Evolutionary conservation across 2,888 invertebrate genomes (phyloP).

Genomic region (Malachius bipustulatus): DNA sequence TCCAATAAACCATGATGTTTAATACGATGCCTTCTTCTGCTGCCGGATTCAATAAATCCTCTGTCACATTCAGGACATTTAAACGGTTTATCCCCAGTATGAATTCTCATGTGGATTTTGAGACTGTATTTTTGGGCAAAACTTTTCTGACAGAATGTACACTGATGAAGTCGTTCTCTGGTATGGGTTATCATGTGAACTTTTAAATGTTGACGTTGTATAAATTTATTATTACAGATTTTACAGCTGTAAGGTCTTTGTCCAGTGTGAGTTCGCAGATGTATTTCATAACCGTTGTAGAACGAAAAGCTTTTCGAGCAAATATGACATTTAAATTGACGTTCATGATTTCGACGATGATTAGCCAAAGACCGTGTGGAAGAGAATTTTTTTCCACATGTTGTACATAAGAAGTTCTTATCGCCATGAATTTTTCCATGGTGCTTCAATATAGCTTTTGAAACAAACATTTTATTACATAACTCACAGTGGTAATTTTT

Average conservation of each 20-base stretch:
- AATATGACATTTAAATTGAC: conserved; percentile 27
- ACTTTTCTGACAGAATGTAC: conserved; percentile 24
- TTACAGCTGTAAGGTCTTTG: conserved; percentile 25
- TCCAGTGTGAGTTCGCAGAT: conserved; percentile 25
- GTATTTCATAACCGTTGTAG: conserved; percentile 27
- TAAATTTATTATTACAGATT: conserved; percentile 27
- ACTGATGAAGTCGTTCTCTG: conserved; percentile 27
- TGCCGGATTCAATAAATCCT: too few relatives aligned
- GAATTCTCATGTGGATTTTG: conserved; percentile 27
- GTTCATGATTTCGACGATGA: conserved; percentile 16
- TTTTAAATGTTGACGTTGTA: conserved; percentile 26
- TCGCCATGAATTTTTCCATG: too few relatives aligned
- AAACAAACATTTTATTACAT: too few relatives aligned
- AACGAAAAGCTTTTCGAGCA: conserved; percentile 28
- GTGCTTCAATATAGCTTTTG: too few relatives aligned
- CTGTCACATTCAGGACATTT: conserved; percentile 27
- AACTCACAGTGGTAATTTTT: too few relatives aligned
- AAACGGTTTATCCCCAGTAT: too few relatives aligned
- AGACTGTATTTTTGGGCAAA: conserved; percentile 28
- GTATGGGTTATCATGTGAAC: conserved; percentile 27
- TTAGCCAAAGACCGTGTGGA: conserved; percentile 23
- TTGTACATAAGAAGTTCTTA: conserved; percentile 23
- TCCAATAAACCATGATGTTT: too few relatives aligned
- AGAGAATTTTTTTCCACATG: conserved; percentile 27
- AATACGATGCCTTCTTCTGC: too few relatives aligned